Conservation (phyloP, 2,888 invertebrate species). For the Thera britannica region DNA sequence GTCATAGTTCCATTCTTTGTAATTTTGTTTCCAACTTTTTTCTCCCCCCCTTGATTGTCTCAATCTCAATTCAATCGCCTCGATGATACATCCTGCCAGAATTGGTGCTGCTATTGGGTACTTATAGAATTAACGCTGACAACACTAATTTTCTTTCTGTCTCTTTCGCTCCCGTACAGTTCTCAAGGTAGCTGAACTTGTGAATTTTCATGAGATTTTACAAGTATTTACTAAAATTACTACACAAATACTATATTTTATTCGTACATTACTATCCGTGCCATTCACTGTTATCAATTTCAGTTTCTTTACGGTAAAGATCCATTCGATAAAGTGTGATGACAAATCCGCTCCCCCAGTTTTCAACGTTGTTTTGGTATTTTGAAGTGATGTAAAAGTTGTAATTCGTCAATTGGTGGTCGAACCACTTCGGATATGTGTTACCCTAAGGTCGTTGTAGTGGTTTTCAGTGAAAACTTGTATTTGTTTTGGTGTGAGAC, state of each 20-base stretch:
- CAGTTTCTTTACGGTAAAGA: constrained; percentile 71
- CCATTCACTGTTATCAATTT: constrained; percentile 35
- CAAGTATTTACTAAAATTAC: constrained; percentile 51
- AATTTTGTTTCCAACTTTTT: background rate
- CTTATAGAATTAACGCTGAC: constrained; percentile 40
- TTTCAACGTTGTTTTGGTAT: constrained; percentile 80
- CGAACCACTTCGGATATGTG: constrained; percentile 26
- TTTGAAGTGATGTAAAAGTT: constrained; percentile 53
- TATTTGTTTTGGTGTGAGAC: constrained; percentile 31
- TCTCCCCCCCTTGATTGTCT: too few relatives aligned
- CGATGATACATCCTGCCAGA: too few relatives aligned
- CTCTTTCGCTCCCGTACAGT: constrained; percentile 83
- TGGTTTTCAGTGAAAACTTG: constrained; percentile 44
- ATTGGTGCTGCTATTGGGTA: background rate
- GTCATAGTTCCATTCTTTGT: too few relatives aligned
- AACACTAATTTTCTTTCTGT: constrained; percentile 65
- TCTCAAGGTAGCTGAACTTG: constrained; percentile 77
- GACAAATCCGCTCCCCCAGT: constrained; percentile 59
- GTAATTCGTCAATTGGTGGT: constrained; percentile 22
- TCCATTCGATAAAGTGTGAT: constrained; percentile 73
- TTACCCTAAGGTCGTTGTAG: constrained; percentile 32
- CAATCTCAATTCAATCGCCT: too few relatives aligned
- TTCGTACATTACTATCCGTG: constrained; percentile 21
- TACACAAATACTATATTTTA: constrained; percentile 55
- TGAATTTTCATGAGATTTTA: constrained; percentile 61